Conservation (phyloP, 2,797 vertebrate species). For the Tauraco hartlaubi region DNA sequence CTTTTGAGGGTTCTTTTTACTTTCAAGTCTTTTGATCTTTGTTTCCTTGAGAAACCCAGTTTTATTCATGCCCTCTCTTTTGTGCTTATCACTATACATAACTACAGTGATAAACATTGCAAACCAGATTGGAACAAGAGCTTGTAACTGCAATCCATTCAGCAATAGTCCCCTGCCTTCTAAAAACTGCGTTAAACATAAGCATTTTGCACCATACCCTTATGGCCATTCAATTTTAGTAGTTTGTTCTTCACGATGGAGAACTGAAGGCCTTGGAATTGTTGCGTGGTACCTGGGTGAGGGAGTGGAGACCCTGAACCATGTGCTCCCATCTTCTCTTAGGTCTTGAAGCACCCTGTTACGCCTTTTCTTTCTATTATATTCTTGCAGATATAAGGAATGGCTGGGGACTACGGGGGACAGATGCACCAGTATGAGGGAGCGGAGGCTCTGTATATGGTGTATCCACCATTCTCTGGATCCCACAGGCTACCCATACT, state of each 20-base stretch:
- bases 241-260: background rate
- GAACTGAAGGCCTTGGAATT: background rate
- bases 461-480: background rate
- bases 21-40: background rate
- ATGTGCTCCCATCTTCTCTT: background rate
- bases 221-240: background rate
- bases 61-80: background rate
- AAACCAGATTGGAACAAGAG: background rate
- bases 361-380: slow-evolving; percentile 25
- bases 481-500: background rate
- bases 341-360: slow-evolving; percentile 24
- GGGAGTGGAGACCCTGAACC: background rate
- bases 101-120: background rate
- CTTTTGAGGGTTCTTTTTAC: background rate
- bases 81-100: background rate
- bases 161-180: background rate
- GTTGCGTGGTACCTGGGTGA: background rate
- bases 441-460: background rate
- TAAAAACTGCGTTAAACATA: background rate
- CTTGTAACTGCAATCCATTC: background rate
- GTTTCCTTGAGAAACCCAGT: background rate
- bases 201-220: background rate
- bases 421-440: background rate
- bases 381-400: slow-evolving; percentile 21
- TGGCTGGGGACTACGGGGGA: background rate